Percentiles rank a stretch among this genome's conserved stretches.
phyloP scores from a whole-genome alignment of 2,797 vertebrate species.

The Xerus rutilus region DNA sequence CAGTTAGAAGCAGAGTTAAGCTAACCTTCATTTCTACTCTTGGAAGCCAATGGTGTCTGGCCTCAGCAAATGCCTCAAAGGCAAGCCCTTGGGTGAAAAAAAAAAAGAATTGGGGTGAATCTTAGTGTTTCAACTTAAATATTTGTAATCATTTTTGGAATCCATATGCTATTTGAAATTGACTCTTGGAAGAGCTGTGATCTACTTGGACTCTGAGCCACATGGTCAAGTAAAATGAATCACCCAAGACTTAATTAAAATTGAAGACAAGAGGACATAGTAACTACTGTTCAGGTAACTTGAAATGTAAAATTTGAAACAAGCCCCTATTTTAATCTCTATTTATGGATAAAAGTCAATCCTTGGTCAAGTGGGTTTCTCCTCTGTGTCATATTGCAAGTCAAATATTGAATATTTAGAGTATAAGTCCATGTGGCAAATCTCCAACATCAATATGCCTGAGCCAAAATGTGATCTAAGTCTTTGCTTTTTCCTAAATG shows the following conservation, averaged over 20 bases:
- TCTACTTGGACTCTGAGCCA: neutral
- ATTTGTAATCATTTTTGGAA: neutral
- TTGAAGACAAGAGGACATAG: neutral
- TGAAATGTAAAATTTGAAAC: neutral
- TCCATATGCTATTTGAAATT: neutral
- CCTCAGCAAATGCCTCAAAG: neutral
- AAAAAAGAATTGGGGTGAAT: neutral
- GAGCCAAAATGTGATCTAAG: constrained; percentile 49
- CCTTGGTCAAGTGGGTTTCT: neutral
- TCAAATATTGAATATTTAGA: neutral
- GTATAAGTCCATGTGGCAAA: constrained; percentile 13
- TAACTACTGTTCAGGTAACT: neutral
- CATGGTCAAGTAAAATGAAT: too few species aligned
- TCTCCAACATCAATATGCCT: constrained; percentile 47
- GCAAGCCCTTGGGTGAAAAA: neutral
- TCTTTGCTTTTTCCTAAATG: constrained; percentile 49
- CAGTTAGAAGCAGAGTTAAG: neutral
- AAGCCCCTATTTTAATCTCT: neutral
- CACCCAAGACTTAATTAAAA: neutral
- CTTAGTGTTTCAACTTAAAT: neutral
- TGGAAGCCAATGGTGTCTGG: neutral
- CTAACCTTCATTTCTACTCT: neutral
- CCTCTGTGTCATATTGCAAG: neutral
- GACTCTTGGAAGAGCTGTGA: neutral
- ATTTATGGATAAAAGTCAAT: neutral